These are phyloP conservation scores for Hololepta plana DNA, from an alignment of 2,888 invertebrate species.

Conservation along the genomic window DNA sequence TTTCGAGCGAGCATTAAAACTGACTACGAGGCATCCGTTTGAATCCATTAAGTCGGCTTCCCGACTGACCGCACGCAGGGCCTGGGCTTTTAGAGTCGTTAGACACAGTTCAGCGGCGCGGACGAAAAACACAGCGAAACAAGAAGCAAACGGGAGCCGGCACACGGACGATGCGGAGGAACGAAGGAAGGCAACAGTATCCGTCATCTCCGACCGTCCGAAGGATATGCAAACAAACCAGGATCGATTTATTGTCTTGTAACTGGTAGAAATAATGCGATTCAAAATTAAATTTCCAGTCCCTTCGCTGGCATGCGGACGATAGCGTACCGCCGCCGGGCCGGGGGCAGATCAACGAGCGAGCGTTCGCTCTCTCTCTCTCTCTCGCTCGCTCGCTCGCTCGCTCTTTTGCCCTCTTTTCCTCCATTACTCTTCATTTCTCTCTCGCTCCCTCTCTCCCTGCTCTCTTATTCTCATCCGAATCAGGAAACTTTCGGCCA, in stretches of 20 bases:
- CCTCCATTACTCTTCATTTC: too few species aligned
- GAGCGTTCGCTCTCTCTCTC: too few species aligned
- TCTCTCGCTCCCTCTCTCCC: too few species aligned
- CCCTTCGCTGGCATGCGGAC: slow-evolving; percentile 20
- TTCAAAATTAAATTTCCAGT: slow-evolving; percentile 23
- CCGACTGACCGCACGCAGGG: slow-evolving; percentile 11
- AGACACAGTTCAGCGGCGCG: slow-evolving; percentile 9
- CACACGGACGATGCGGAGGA: too few species aligned
- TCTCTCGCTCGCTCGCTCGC: too few species aligned
- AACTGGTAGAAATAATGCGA: slow-evolving; percentile 23
- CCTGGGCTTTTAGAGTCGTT: slow-evolving; percentile 9
- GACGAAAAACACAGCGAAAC: too few species aligned
- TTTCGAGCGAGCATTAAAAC: slow-evolving; percentile 8
- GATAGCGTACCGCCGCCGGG: slow-evolving; percentile 16
- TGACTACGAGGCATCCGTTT: slow-evolving; percentile 10
- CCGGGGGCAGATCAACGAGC: slow-evolving; percentile 13
- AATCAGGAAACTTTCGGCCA: too few species aligned
- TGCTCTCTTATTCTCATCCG: too few species aligned
- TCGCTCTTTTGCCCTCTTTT: too few species aligned
- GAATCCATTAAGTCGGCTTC: slow-evolving; percentile 12
- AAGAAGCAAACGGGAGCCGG: too few species aligned
- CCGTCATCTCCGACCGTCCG: slow-evolving; percentile 10
- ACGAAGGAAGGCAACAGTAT: too few species aligned
- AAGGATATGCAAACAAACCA: slow-evolving; percentile 14
- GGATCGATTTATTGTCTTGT: slow-evolving; percentile 23